Evolutionary conservation across 2,113 vertebrate genomes (phyloP).

Genomic region (Opisthocomus hoazin): DNA sequence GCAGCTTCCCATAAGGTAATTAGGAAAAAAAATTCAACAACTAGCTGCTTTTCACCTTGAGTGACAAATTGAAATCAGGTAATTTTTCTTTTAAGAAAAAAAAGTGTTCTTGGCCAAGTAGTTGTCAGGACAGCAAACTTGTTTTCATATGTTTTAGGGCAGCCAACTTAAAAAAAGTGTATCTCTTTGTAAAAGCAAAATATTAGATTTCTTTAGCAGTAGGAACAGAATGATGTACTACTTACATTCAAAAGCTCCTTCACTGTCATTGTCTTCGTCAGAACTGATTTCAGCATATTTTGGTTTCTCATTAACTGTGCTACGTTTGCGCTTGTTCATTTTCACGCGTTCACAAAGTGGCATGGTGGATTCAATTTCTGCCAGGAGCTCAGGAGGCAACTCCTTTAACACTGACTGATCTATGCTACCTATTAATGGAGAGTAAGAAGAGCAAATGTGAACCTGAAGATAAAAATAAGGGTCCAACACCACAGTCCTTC

Average conservation of each 20-base stretch:
- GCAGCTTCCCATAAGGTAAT: not conserved
- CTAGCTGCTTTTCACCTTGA: not conserved
- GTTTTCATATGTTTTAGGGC: not conserved
- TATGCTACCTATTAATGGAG: slow-evolving; percentile 85
- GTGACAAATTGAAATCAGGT: not conserved
- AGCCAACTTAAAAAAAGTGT: not conserved
- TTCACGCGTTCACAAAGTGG: slow-evolving; percentile 96
- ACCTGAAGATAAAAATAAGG: slow-evolving; percentile 43
- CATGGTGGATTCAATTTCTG: slow-evolving; percentile 97
- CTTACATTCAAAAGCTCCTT: slow-evolving; percentile 85
- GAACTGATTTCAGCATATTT: slow-evolving; percentile 98
- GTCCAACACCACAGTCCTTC: not conserved
- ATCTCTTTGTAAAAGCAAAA: not conserved
- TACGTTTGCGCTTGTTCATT: slow-evolving; percentile 97
- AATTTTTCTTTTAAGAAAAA: not conserved
- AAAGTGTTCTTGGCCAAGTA: not conserved
- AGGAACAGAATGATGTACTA: slow-evolving; percentile 40
- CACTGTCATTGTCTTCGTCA: slow-evolving; percentile 86
- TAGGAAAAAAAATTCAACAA: not conserved
- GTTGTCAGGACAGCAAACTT: not conserved
- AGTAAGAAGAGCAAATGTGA: slow-evolving; percentile 65
- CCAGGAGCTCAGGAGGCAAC: slow-evolving; percentile 91
- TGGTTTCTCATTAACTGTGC: slow-evolving; percentile 91
- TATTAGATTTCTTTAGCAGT: slow-evolving; percentile 2
- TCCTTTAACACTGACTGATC: slow-evolving; percentile 95